Percentiles rank a stretch among this genome's conserved stretches.
Conservation (phyloP, 2,888 invertebrate genomes). For the Hypercompe scribonia region DNA sequence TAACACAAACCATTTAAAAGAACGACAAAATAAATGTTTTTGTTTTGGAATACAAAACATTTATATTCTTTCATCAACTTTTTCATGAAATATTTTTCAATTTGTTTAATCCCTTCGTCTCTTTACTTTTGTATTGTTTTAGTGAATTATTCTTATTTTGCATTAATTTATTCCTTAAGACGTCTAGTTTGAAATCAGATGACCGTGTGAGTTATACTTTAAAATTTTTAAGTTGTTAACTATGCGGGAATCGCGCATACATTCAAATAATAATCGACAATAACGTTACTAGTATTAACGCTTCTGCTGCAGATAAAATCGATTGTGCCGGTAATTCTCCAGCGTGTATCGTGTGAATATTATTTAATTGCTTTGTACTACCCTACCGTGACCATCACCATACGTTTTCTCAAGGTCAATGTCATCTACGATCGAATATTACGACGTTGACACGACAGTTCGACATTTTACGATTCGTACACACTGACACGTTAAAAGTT, state of each 20-base stretch:
- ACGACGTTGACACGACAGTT: slow-evolving; percentile 16
- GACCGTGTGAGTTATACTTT: not conserved
- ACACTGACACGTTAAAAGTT: not conserved
- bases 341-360: slow-evolving; percentile 18
- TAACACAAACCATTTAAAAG: not conserved
- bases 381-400: slow-evolving; percentile 15
- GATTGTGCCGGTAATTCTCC: slow-evolving; percentile 10
- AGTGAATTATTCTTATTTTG: not conserved
- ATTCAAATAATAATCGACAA: slow-evolving; percentile 24
- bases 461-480: slow-evolving; percentile 15
- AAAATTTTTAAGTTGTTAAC: not conserved
- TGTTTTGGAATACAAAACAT: not conserved
- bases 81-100: not conserved
- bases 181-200: too few species aligned
- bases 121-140: not conserved
- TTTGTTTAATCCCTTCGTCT: not conserved
- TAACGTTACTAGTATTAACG: slow-evolving; percentile 26
- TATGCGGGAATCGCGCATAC: not conserved
- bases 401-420: slow-evolving; percentile 20
- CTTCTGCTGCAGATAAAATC: slow-evolving; percentile 22
- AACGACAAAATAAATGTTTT: not conserved
- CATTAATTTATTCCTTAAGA: not conserved
- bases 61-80: not conserved
- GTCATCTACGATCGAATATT: slow-evolving; percentile 21
- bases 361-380: slow-evolving; percentile 12